Base-by-base conservation (phyloP, 2,888 invertebrate species). In the Taphrorychus bicolor region DNA sequence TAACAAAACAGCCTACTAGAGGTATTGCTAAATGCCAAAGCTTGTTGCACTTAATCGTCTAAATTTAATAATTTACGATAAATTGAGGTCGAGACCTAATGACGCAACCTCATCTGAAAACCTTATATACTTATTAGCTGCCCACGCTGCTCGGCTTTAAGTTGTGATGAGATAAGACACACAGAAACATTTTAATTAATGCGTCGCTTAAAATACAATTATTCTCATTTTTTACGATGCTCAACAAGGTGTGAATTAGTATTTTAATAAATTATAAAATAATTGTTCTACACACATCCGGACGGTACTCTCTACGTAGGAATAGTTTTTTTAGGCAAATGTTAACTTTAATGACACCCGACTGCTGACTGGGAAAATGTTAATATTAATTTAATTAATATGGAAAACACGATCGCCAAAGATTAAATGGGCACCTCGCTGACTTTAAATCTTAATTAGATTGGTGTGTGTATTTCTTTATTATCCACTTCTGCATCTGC, bases 181-280 rank as follows among this genome's bases (percentile, higher is more conserved):
- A 32, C 11, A 1, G 11, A 2, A 11, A 11, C 7, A 48, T 19
- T 48, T 14, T 17, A 48, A 48, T 48, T 5, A 48, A 48, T 19
- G 16, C 48, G 17, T 48, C 48, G 11, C 32, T 32, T 32, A 32
- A 32, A 48, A 48, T 9, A n/a, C 48, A 5, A 48, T 48, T 48
- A 48, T 16, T 17, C 17, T 48, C 17, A 48, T 48, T 48, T 19
- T 17, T 48, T 14, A 16, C 16, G 52, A 22, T 18, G 52, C 21
- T 22, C 22, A 52, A 52, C 21, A 52, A 52, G 19, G 52, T 52
- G 52, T 52, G 52, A 52, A 52, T 22, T 16, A 52, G 16, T 18
- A 1, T 52, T 52, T 52, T 52, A 22, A 18, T 52, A 52, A 52
- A 52, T 52, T 52, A 19, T 19, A 52, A 52, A 52, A 52, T 52